Evolutionary conservation across 2,888 invertebrate genomes (phyloP), one percentile per base, ranked within the genome.

Genomic region (Formica aserva): DNA sequence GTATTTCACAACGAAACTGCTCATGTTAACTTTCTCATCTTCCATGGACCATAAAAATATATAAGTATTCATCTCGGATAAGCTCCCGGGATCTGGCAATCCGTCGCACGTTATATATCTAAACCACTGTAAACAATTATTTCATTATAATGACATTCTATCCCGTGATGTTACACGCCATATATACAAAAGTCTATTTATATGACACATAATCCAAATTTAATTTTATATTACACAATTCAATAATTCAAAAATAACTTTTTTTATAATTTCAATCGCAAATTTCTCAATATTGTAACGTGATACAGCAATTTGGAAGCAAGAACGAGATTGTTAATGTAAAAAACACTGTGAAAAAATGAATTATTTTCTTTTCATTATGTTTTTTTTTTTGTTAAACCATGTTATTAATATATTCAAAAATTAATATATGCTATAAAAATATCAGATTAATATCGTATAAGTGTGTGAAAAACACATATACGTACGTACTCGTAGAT

Each of bases 61-160:
- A 89, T 96, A 96, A 0, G 96, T 96, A 92, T 96, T 96, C 95
- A 96, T 95, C 85, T 96, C 95, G 0, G 96, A 95, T 3, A 96
- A 94, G 22, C 95, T 94, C 0, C 95, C 94, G 3, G 96, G 96
- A 91, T 96, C 96, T 0, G 97, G 96, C 0, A 96, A 95, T 3
- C 96, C 96, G 77, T 96, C 96, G 86, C 96, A 96, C 0, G 95
- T 95, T 65, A 96, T 95, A 86, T 96, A 96, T 80, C 96, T 95
- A 62, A 94, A 92, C 96, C 96, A 97, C 96, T 97, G 92, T 3
- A 91, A 92, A 35, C 26, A 62, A 66, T 75, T 52, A 22, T 22
- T 26, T n/a, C 0, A 0, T 48, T 71, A 15, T 69, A 41, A 77
- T 38, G 8, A 26, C 6, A 29, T 35, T 18, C 45, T 26, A 75